Base-by-base conservation (phyloP, 2,888 invertebrate species). In the Scelioninae gen. 2 region DNA sequence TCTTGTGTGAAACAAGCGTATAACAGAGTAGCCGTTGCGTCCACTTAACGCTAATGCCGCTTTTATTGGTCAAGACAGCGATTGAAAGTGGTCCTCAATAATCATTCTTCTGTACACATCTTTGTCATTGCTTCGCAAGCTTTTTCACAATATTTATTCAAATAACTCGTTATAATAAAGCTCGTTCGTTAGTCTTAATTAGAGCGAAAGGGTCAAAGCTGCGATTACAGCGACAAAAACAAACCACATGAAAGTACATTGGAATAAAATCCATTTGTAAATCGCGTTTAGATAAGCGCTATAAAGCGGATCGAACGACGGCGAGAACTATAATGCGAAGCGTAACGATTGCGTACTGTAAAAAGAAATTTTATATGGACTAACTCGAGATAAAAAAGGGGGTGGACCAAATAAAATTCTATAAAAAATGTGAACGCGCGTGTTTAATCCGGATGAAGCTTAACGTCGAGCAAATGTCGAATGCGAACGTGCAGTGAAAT, bases 381-480 rank as follows among this genome's bases (percentile, higher is more conserved):
- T 76, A 79, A 77, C 78, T 79, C 71, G 77, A 78, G 73, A 73
- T 70, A 55, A 77, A 78, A 80, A 79, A 79, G 72, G 57, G 71
- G 58, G 77, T 71, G 75, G 78, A 80, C 73, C 78, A 80, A 80
- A n/a, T n/a, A 77, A 78, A 79, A 79, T 77, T 79, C 78, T 77
- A 79, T 80, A 81, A 82, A n/a, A 83, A 84, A 84, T 81, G 79
- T 74, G 74, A 75, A 78, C 71, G 76, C 75, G 78, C 77, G 78
- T 74, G 78, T 82, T 78, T 84, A 84, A 84, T 83, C 84, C 84
- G 83, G 84, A 83, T 84, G 78, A 84, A 80, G 83, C 83, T 84
- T 83, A 83, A 78, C 81, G 80, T 78, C 69, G 78, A 77, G 77
- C 74, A 80, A 81, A 81, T 78, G 78, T 78, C 55, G 76, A 71